Evolutionary conservation across 1,140 invertebrate genomes (phyloP).

Genomic region (Brevipalpus yothersi): DNA sequence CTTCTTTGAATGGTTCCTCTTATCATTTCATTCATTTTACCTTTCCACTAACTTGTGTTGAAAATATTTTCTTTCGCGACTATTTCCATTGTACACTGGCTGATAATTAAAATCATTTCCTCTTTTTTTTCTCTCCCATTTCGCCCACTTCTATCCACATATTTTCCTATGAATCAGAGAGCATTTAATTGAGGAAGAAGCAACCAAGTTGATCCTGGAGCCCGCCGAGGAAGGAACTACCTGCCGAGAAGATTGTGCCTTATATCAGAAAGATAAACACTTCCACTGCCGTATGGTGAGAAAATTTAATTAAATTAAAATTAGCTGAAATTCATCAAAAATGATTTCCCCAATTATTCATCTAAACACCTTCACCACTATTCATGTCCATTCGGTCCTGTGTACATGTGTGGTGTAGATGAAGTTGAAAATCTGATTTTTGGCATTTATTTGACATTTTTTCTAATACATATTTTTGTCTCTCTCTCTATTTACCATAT

Average conservation of each 20-base stretch:
- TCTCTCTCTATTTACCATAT: not conserved
- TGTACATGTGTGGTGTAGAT: not conserved
- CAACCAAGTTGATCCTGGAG: conserved; percentile 6
- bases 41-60: too few relatives aligned
- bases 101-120: too few relatives aligned
- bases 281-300: conserved; percentile 44
- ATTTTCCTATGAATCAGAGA: not conserved
- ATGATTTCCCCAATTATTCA: too few relatives aligned
- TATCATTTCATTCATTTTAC: too few relatives aligned
- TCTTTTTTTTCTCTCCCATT: not conserved
- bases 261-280: conserved; percentile 53
- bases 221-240: conserved; percentile 4
- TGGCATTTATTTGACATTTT: not conserved
- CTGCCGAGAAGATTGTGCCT: conserved; percentile 14
- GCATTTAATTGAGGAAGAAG: conserved; percentile 8
- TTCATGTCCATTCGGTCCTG: too few relatives aligned
- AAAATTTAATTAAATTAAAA: too few relatives aligned
- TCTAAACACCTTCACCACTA: too few relatives aligned
- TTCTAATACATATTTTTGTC: not conserved
- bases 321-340: too few relatives aligned
- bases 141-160: too few relatives aligned
- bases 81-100: too few relatives aligned
- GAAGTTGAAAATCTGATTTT: not conserved
- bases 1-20: too few relatives aligned
- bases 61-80: too few relatives aligned